Base-by-base conservation (phyloP, 2,113 vertebrate genomes). In the Hydrolagus affinis region DNA sequence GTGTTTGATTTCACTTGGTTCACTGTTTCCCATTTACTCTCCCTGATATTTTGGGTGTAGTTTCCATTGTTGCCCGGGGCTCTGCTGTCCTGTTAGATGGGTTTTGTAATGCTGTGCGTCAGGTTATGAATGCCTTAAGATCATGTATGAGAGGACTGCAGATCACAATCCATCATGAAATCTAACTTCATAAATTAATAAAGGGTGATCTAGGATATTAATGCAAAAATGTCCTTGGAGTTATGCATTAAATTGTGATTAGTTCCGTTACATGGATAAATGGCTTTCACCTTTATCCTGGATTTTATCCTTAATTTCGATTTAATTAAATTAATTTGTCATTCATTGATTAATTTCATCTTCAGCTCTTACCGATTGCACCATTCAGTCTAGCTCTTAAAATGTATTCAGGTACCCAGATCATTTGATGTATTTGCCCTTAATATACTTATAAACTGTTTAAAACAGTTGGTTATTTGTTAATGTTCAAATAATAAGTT, bases 261-360 rank as follows among this genome's bases (percentile, higher is more conserved):
- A 66, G 78, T 83, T 66, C 62, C 32, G 60, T 66, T 83, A 8
- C 60, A 66, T 83, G 78, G 14, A 83, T 83, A 68, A 83, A 83
- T 83, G 78, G 78, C 25, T 83, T 83, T 83, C 64, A 83, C 78
- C 78, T 83, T 83, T 83, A 83, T 62, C 8, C 66, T 64, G 10
- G 78, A 62, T 21, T 17, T 66, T 66, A 83, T 83, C 78, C 32
- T 83, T 83, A 83, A 83, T 83, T 83, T 83, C 60, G 66, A 66
- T 60, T 83, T 83, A 83, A 83, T 83, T 83, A 66, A 83, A 83
- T 83, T 83, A 83, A 83, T 83, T 83, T 68, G 78, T 32, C 60
- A 83, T 80, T 64, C 14, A 59, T 25, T 80, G 11, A 80, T 83
- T 83, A 83, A 83, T 83, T 83, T 83, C 62, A 32, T 59, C 17